A percentile compares a stretch with the other conserved stretches of the same genome.
Evolutionary conservation across 1,140 invertebrate genomes (phyloP).

Genomic region (Pseudomyrmex concolor): DNA sequence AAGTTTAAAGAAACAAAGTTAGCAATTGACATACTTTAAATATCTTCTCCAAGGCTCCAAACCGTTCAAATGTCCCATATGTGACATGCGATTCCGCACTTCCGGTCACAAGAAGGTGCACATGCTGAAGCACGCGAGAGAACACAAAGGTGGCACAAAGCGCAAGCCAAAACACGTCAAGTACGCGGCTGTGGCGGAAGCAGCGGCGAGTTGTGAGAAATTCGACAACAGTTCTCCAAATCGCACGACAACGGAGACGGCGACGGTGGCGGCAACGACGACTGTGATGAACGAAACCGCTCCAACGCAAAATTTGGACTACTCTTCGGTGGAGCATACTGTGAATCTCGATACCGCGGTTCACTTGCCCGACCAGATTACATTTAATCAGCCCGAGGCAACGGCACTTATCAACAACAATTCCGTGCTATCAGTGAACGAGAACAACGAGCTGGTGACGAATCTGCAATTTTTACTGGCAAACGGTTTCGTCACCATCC

Average conservation of each 20-base stretch:
- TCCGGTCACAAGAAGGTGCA: constrained; percentile 89
- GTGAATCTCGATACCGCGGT: constrained; percentile 69
- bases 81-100: constrained; percentile 88
- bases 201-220: constrained; percentile 62
- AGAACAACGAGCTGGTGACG: constrained; percentile 78
- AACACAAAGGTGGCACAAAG: constrained; percentile 70
- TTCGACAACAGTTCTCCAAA: constrained; percentile 15
- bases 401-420: constrained; percentile 73
- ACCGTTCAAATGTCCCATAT: constrained; percentile 89
- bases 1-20: no score
- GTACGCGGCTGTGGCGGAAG: constrained; percentile 65
- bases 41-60: constrained; percentile 85
- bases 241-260: not conserved
- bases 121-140: constrained; percentile 85
- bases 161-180: constrained; percentile 69
- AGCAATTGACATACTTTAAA: not conserved
- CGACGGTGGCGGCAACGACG: not conserved
- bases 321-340: constrained; percentile 62
- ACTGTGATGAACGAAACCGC: not conserved
- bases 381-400: constrained; percentile 70
- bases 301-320: constrained; percentile 39
- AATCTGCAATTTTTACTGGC: constrained; percentile 79
- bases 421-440: constrained; percentile 73
- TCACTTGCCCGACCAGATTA: constrained; percentile 72
- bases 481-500: constrained; percentile 78